These are phyloP conservation scores for Linnaemya vulpina DNA, from an alignment of 2,888 invertebrate species.

Conservation along the genomic window DNA sequence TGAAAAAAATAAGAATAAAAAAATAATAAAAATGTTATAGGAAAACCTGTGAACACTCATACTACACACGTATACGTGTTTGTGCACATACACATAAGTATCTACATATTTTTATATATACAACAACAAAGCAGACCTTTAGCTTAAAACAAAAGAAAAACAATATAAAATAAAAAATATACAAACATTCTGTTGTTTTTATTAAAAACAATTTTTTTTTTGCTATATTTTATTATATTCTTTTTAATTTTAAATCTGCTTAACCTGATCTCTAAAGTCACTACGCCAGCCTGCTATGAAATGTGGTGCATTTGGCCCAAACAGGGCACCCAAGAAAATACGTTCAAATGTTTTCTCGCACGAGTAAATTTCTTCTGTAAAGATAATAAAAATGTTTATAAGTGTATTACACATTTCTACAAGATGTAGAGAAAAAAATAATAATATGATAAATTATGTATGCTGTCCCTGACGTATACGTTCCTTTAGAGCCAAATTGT, in stretches of 20 bases:
- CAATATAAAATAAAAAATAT: background rate
- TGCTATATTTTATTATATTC: too few relatives aligned
- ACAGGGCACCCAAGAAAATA: constrained; percentile 89
- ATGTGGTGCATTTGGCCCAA: constrained; percentile 91
- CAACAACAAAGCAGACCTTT: too few relatives aligned
- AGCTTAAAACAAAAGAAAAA: background rate
- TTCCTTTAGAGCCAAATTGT: too few relatives aligned
- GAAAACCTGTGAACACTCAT: background rate
- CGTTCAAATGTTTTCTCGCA: constrained; percentile 88
- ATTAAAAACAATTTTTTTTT: constrained; percentile 2
- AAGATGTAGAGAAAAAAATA: background rate
- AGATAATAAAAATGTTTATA: constrained; percentile 24
- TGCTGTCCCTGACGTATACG: background rate
- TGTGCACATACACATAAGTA: too few relatives aligned
- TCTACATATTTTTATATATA: too few relatives aligned
- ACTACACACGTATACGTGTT: background rate
- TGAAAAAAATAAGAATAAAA: constrained; percentile 32
- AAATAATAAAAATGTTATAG: constrained; percentile 26
- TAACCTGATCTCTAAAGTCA: constrained; percentile 87
- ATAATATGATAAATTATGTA: background rate
- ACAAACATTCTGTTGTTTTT: constrained; percentile 26
- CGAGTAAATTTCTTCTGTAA: constrained; percentile 84
- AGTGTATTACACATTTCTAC: background rate
- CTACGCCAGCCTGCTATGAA: constrained; percentile 94
- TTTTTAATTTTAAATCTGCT: constrained; percentile 52